A percentile compares a stretch with the other conserved stretches of the same genome.
phyloP scores from a whole-genome alignment of 2,797 vertebrate genomes.

The Trematomus bernacchii region DNA sequence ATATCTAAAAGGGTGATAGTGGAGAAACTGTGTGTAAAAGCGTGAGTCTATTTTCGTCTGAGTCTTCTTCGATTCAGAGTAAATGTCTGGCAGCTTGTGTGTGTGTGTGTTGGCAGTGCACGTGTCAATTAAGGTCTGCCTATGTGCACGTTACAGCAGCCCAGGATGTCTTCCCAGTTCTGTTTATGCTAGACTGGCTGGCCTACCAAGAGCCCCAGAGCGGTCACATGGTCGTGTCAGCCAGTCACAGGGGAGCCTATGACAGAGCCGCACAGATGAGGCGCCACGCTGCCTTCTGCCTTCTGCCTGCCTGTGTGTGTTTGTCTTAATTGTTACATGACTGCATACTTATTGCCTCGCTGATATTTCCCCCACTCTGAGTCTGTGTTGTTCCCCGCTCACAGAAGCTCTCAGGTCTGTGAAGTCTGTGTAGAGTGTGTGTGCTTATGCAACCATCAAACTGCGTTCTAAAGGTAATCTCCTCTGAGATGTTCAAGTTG shows the following conservation, averaged over 20 bases:
- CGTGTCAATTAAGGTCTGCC: slow-evolving; percentile 15
- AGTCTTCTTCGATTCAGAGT: slow-evolving; percentile 16
- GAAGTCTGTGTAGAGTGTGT: slow-evolving; percentile 3
- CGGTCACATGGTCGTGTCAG: slow-evolving; percentile 62
- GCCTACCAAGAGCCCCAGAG: slow-evolving; percentile 60
- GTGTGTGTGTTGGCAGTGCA: slow-evolving; percentile 15
- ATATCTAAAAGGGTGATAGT: slow-evolving; percentile 8
- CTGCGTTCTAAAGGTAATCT: neutral
- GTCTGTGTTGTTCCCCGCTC: neutral
- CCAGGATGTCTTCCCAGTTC: slow-evolving; percentile 52
- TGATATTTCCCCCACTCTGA: slow-evolving; percentile 8
- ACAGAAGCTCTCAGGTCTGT: neutral
- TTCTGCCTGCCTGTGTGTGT: slow-evolving; percentile 37
- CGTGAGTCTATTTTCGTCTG: slow-evolving; percentile 33
- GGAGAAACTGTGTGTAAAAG: neutral
- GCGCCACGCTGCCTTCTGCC: slow-evolving; percentile 40
- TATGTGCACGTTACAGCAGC: neutral
- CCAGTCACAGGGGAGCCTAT: slow-evolving; percentile 47
- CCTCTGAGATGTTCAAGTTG: neutral
- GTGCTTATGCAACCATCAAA: neutral
- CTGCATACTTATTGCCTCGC: slow-evolving; percentile 8
- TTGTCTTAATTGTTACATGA: slow-evolving; percentile 52
- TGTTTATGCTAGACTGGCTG: slow-evolving; percentile 66
- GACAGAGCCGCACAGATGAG: slow-evolving; percentile 57
- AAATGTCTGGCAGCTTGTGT: slow-evolving; percentile 25